Conservation (phyloP, 2,888 invertebrate species). For the Cotesia congregata region DNA sequence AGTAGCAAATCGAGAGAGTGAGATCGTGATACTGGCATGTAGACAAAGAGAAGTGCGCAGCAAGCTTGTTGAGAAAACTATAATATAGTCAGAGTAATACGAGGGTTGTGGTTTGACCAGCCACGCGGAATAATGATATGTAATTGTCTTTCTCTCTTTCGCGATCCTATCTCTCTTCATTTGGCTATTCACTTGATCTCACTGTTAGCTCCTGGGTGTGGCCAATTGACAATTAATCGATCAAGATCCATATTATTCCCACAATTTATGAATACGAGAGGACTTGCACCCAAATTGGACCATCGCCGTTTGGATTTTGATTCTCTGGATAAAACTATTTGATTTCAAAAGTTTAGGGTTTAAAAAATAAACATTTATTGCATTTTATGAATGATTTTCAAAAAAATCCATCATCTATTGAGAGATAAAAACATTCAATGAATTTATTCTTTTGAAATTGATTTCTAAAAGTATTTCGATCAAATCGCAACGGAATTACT, state of each 20-base stretch:
- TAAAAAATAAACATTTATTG: too few species aligned
- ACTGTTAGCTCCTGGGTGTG: conserved; percentile 41
- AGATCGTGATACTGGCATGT: conserved; percentile 30
- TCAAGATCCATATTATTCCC: conserved; percentile 18
- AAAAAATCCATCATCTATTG: too few species aligned
- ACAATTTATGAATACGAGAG: background rate
- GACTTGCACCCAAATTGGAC: too few species aligned
- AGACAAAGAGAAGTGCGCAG: conserved; percentile 1
- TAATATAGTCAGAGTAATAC: conserved; percentile 50
- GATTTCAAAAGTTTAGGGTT: too few species aligned
- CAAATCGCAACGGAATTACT: too few species aligned
- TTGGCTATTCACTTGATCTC: conserved; percentile 33
- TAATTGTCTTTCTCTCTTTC: conserved; percentile 55
- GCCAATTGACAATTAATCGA: conserved; percentile 39
- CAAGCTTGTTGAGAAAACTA: conserved; percentile 43
- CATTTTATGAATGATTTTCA: too few species aligned
- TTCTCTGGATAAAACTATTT: too few species aligned
- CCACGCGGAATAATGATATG: conserved; percentile 67
- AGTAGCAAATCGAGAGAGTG: conserved; percentile 31
- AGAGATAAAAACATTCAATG: too few species aligned
- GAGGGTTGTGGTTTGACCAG: conserved; percentile 60
- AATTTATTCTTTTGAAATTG: too few species aligned
- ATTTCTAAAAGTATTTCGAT: too few species aligned
- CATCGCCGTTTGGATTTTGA: too few species aligned
- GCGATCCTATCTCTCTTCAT: conserved; percentile 26